Conservation (phyloP, 2,113 vertebrate species). For the Vireo altiloquus region DNA sequence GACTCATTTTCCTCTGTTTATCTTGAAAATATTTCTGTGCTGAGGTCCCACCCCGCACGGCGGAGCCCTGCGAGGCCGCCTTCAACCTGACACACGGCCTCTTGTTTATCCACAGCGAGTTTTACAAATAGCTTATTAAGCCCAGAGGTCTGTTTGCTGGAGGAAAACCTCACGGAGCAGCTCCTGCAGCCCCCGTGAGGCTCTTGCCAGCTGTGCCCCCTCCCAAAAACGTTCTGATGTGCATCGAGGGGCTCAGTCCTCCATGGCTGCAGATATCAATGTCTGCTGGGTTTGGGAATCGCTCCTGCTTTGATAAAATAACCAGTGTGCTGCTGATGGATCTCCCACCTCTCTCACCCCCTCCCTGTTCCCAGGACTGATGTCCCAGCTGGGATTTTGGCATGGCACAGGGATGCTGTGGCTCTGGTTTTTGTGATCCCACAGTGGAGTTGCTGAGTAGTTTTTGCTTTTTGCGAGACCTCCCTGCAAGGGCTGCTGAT, state of each 20-base stretch:
- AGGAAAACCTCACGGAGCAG: not conserved
- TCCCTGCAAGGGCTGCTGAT: not conserved
- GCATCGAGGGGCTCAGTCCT: not conserved
- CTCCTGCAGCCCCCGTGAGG: not conserved
- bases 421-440: not conserved
- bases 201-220: not conserved
- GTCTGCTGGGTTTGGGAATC: not conserved
- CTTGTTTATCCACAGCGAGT: constrained; percentile 29
- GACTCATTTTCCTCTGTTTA: constrained; percentile 65
- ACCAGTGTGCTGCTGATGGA: not conserved
- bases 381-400: not conserved
- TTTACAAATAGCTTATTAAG: constrained; percentile 57
- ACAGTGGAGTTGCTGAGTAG: fast-evolving
- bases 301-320: not conserved
- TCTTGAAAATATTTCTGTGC: constrained; percentile 64
- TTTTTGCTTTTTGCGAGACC: not conserved
- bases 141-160: constrained; percentile 20
- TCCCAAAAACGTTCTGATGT: not conserved
- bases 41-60: constrained; percentile 25
- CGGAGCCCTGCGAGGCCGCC: constrained; percentile 1
- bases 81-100: constrained; percentile 32
- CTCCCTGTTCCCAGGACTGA: not conserved
- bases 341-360: not conserved
- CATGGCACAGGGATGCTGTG: fast-evolving
- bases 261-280: not conserved